Percentiles rank a stretch among this genome's conserved stretches.
Evolutionary conservation across 2,113 vertebrate genomes (phyloP).

Genomic region (Oreochromis aureus): DNA sequence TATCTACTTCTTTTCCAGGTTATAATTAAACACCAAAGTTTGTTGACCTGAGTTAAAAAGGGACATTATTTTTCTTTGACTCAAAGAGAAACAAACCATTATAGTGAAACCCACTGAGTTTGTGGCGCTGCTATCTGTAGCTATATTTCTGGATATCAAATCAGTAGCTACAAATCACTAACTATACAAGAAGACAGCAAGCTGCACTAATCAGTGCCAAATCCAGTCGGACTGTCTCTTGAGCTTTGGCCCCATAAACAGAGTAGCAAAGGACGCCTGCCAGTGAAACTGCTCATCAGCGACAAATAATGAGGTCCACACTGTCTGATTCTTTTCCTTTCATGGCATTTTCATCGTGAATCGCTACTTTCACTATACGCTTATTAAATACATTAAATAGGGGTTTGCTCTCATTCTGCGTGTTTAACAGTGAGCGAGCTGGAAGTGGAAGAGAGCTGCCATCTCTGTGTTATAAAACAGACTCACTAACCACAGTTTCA

Average conservation of each 20-base stretch:
- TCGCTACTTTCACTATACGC: neutral
- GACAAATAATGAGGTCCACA: neutral
- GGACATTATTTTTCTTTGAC: neutral
- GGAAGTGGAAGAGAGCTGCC: neutral
- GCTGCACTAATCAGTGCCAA: conserved; percentile 7
- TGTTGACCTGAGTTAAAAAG: neutral
- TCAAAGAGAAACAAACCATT: neutral
- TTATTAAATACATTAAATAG: conserved; percentile 11
- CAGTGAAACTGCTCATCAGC: neutral
- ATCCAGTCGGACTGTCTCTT: neutral
- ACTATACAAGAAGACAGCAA: neutral
- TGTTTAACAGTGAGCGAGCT: neutral
- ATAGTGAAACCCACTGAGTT: neutral
- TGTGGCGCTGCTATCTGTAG: neutral
- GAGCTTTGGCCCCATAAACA: neutral
- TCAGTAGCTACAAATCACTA: neutral
- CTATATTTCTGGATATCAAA: neutral
- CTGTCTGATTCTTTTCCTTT: neutral
- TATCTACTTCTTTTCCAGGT: neutral
- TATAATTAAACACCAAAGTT: neutral
- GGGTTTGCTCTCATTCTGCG: neutral
- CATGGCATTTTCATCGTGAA: neutral
- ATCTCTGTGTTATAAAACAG: neutral
- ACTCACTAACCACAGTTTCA: neutral
- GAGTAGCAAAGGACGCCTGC: neutral